Conservation (phyloP, 2,113 vertebrate genomes). For the Carassius auratus region DNA sequence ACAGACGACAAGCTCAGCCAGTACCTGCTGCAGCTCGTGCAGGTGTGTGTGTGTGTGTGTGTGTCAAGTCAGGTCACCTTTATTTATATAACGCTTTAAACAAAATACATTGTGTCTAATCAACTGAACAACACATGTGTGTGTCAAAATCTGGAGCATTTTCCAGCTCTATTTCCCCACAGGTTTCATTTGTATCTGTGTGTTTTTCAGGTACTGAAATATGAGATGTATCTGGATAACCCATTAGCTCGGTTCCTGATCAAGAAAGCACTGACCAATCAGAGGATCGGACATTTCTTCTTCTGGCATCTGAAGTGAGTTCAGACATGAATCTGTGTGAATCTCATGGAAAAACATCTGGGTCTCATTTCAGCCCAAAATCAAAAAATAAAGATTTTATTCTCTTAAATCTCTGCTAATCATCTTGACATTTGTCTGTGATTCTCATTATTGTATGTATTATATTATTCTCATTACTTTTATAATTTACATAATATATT, state of each 20-base stretch:
- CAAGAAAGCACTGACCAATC: constrained; percentile 72
- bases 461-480: no score
- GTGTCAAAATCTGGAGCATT: background rate
- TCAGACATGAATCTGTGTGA: background rate
- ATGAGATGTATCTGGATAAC: constrained; percentile 73
- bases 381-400: background rate
- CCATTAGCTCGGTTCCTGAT: constrained; percentile 74
- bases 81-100: no score
- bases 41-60: constrained; percentile 61
- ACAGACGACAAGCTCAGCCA: constrained; percentile 72
- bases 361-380: background rate
- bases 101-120: no score
- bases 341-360: background rate
- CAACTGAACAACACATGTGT: constrained; percentile 1
- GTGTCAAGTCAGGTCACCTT: background rate
- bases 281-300: constrained; percentile 71
- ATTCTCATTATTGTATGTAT: no score
- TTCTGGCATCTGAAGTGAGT: constrained; percentile 73
- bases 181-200: background rate
- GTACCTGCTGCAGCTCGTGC: constrained; percentile 73
- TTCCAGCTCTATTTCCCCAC: background rate
- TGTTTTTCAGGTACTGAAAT: constrained; percentile 69
- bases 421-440: no score
- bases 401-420: background rate
- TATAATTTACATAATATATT: background rate